Percentiles rank a stretch among this genome's conserved stretches.
phyloP scores from a whole-genome alignment of 2,888 invertebrate genomes.

The Nowickia ferox region DNA sequence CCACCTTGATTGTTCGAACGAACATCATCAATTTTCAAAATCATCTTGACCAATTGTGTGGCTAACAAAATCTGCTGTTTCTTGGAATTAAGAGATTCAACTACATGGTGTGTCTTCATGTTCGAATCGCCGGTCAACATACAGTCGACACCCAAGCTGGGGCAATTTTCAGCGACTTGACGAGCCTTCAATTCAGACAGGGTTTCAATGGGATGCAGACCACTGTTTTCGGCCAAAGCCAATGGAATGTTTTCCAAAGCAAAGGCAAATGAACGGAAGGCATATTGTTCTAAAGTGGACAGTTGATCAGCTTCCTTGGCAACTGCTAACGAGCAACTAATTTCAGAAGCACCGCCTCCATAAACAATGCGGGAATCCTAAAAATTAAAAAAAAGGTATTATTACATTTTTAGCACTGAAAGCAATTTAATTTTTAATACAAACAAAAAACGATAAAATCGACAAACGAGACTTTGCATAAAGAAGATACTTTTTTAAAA shows the following conservation, averaged over 20 bases:
- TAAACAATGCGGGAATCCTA: conserved; percentile 93
- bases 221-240: conserved; percentile 98
- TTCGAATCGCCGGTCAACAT: conserved; percentile 91
- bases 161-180: conserved; percentile 93
- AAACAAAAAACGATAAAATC: too few species aligned
- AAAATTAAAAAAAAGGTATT: background rate
- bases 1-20: conserved; percentile 85
- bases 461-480: background rate
- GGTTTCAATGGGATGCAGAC: conserved; percentile 95
- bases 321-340: conserved; percentile 96
- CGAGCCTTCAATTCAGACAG: conserved; percentile 95
- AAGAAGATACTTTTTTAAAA: too few species aligned
- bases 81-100: conserved; percentile 98
- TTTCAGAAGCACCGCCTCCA: conserved; percentile 98
- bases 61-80: conserved; percentile 98
- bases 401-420: background rate
- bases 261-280: conserved; percentile 97
- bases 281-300: conserved; percentile 97
- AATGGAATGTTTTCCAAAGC: conserved; percentile 97
- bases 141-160: conserved; percentile 97
- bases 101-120: conserved; percentile 97
- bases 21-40: conserved; percentile 99
- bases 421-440: too few species aligned
- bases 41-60: conserved; percentile 99
- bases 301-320: conserved; percentile 94